phyloP scores from a whole-genome alignment of 2,113 vertebrate species.

The Acinonyx jubatus region DNA sequence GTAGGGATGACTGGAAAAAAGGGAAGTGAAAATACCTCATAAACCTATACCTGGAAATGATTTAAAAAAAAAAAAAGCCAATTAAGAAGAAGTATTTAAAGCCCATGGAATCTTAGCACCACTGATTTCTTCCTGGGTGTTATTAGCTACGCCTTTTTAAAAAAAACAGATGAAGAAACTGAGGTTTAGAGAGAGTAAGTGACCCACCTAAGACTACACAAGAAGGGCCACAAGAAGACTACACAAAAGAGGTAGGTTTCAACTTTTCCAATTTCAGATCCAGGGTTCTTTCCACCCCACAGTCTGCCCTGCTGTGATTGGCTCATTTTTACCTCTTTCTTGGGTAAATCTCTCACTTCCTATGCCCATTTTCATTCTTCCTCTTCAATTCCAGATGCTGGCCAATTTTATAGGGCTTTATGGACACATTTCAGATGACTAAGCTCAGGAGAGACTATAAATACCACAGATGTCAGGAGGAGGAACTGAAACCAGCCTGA shows the following conservation, averaged over 20 bases:
- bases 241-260: neutral
- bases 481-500: neutral
- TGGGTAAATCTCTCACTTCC: neutral
- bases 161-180: neutral
- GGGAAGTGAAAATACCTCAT: neutral
- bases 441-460: neutral
- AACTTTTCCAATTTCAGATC: neutral
- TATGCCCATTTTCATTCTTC: neutral
- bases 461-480: neutral
- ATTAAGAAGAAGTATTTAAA: neutral
- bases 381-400: neutral
- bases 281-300: neutral
- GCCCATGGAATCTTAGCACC: neutral
- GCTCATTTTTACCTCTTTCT: neutral
- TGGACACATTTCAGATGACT: neutral
- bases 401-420: conserved; percentile 5
- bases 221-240: neutral
- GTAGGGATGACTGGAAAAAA: neutral
- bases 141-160: neutral
- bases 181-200: neutral
- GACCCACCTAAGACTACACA: neutral
- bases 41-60: neutral
- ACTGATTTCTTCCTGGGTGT: neutral
- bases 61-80: neutral
- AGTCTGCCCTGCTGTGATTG: fast-evolving